A percentile compares a stretch with the other conserved stretches of the same genome.
Conservation (phyloP, 2,113 vertebrate genomes). For the Pipra filicauda region DNA sequence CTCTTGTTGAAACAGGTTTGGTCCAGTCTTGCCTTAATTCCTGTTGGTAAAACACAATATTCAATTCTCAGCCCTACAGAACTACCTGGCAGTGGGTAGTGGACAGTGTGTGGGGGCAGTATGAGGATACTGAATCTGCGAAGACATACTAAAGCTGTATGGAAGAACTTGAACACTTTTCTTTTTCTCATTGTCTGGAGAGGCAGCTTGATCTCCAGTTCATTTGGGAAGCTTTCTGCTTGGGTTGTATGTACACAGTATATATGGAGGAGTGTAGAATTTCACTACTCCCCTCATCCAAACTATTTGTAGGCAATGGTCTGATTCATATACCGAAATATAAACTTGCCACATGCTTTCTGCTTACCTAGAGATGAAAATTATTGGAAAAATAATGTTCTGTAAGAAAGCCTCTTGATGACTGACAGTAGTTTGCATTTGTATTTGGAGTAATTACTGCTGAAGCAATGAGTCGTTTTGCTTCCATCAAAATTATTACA, state of each 20-base stretch:
- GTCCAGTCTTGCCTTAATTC: not conserved
- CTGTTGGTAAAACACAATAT: not conserved
- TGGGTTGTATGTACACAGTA: not conserved
- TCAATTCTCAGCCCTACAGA: not conserved
- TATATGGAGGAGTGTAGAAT: not conserved
- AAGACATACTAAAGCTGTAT: not conserved
- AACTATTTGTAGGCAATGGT: not conserved
- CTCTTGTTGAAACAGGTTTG: not conserved
- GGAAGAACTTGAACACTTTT: not conserved
- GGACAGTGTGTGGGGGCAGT: not conserved
- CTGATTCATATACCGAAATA: not conserved
- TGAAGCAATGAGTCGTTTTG: not conserved
- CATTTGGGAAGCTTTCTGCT: not conserved
- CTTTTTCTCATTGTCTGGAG: not conserved
- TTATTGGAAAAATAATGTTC: not conserved
- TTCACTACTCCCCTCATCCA: not conserved
- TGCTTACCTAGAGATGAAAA: not conserved
- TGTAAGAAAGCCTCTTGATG: not conserved
- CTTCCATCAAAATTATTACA: not conserved
- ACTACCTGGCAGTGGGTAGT: not conserved
- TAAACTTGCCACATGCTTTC: not conserved
- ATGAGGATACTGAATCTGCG: not conserved
- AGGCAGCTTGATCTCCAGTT: not conserved
- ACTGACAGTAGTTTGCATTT: accelerated
- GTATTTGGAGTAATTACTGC: not conserved